phyloP scores from a whole-genome alignment of 2,888 invertebrate genomes.

The Phorcus lineatus region DNA sequence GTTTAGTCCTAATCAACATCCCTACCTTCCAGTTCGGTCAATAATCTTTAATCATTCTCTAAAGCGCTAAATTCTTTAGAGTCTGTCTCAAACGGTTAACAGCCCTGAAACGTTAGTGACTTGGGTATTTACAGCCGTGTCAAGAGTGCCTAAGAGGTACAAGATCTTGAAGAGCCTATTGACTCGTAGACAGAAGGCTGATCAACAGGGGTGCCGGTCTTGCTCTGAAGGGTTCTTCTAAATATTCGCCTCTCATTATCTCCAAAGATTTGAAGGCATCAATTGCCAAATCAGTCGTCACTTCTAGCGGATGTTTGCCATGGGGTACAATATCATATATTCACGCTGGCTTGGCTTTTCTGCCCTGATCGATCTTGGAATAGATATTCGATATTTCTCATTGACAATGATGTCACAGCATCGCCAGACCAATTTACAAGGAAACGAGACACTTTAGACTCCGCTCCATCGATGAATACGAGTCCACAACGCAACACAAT shows the following conservation, averaged over 20 bases:
- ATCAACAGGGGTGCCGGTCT: background rate
- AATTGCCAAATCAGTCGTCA: slow-evolving; percentile 5
- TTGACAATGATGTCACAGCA: slow-evolving; percentile 10
- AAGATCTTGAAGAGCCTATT: background rate
- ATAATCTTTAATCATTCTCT: slow-evolving; percentile 24
- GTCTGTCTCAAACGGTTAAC: slow-evolving; percentile 9
- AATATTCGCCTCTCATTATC: background rate
- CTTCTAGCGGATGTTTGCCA: slow-evolving; percentile 3
- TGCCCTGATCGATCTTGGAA: background rate
- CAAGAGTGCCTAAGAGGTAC: background rate
- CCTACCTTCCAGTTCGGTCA: slow-evolving; percentile 11
- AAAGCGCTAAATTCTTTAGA: slow-evolving; percentile 18
- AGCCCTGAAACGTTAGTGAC: slow-evolving; percentile 7
- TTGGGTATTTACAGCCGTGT: background rate
- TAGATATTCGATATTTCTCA: slow-evolving; percentile 21
- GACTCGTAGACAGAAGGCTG: background rate
- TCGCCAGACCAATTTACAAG: slow-evolving; percentile 13
- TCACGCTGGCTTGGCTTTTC: background rate
- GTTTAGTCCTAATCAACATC: background rate
- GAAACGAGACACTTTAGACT: background rate
- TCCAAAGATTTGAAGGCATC: slow-evolving; percentile 3
- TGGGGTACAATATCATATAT: background rate
- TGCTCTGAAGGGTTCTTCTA: background rate
- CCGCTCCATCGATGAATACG: background rate
- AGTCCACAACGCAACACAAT: slow-evolving; percentile 6